A percentile compares a stretch with the other conserved stretches of the same genome.
These are phyloP conservation scores for Serilophus lunatus DNA, from an alignment of 2,113 vertebrate genomes.

Conservation along the genomic window DNA sequence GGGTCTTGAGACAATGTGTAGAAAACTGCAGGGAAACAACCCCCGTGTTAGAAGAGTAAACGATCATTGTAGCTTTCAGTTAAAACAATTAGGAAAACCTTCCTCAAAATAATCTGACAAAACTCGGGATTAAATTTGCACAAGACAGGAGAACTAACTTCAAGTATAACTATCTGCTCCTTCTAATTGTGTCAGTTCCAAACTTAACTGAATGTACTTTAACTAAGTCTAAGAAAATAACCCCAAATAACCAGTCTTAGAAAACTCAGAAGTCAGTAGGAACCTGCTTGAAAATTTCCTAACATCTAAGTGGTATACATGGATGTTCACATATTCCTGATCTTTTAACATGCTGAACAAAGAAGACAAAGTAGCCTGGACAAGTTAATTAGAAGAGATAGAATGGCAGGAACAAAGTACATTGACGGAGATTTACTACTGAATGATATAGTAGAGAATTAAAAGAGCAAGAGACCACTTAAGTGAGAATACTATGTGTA, in stretches of 20 bases:
- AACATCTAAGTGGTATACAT: background rate
- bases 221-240: background rate
- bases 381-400: background rate
- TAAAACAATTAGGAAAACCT: background rate
- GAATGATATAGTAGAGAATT: background rate
- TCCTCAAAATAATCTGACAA: background rate
- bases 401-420: background rate
- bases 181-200: background rate
- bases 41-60: background rate
- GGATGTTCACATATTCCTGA: background rate
- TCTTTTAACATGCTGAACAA: background rate
- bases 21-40: background rate
- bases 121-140: background rate
- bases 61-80: background rate
- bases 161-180: background rate
- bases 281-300: background rate
- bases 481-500: background rate
- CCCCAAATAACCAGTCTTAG: background rate
- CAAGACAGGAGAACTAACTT: background rate
- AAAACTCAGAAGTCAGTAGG: background rate
- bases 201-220: background rate
- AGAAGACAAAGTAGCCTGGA: background rate
- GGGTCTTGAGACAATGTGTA: background rate
- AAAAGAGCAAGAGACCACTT: background rate
- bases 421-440: background rate